phyloP scores from a whole-genome alignment of 1,140 invertebrate species.

The Cardiocondyla obscurior region DNA sequence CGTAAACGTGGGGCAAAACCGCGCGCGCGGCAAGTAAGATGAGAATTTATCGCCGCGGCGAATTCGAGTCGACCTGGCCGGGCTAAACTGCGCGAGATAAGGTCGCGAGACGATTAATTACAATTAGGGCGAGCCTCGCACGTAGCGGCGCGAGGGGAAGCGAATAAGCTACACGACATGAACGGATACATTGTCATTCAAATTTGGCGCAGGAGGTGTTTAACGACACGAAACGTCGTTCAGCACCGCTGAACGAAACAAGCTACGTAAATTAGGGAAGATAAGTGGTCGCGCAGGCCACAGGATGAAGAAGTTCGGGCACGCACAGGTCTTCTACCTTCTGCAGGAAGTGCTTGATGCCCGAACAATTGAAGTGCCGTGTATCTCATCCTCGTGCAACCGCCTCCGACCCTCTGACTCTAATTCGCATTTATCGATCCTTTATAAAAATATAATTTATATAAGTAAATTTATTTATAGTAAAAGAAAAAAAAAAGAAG shows the following conservation, averaged over 20 bases:
- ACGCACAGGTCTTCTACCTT: constrained; percentile 44
- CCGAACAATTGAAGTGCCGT: constrained; percentile 44
- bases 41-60: constrained; percentile 41
- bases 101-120: constrained; percentile 34
- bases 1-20: background rate
- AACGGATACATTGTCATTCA: constrained; percentile 56
- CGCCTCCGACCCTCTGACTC: constrained; percentile 12
- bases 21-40: background rate
- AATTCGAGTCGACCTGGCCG: constrained; percentile 1
- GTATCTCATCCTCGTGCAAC: constrained; percentile 31
- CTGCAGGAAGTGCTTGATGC: constrained; percentile 60
- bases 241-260: constrained; percentile 42
- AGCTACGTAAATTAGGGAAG: constrained; percentile 64
- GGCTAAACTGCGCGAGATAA: constrained; percentile 36
- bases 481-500: background rate
- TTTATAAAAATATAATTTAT: too few species aligned
- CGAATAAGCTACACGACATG: background rate
- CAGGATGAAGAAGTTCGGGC: constrained; percentile 58
- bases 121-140: constrained; percentile 18
- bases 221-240: constrained; percentile 62
- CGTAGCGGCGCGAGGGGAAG: background rate
- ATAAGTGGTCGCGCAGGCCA: constrained; percentile 52
- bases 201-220: constrained; percentile 41
- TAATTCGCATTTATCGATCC: background rate
- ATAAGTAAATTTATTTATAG: too few species aligned